phyloP scores from a whole-genome alignment of 2,797 vertebrate genomes.

The Poecilia velifera region DNA sequence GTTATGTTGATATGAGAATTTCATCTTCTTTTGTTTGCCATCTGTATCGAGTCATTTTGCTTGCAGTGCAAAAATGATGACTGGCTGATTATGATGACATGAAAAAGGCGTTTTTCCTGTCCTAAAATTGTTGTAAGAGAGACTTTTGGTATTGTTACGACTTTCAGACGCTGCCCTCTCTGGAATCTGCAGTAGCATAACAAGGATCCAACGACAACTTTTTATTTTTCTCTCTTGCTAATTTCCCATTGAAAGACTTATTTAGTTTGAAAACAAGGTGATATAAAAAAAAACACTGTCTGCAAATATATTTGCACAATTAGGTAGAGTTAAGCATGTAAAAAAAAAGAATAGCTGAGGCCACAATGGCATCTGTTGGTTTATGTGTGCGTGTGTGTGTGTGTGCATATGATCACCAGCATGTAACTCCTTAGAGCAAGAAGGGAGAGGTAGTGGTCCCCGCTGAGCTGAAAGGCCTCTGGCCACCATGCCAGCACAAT shows the following conservation, averaged over 20 bases:
- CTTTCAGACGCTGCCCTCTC: background rate
- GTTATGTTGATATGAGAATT: background rate
- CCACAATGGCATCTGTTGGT: background rate
- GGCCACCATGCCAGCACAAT: slow-evolving; percentile 83
- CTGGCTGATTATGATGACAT: background rate
- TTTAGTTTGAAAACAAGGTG: background rate
- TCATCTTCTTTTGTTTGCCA: background rate
- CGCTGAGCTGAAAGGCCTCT: slow-evolving; percentile 75
- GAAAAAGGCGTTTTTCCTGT: background rate
- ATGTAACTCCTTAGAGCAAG: slow-evolving; percentile 46
- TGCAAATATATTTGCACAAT: background rate
- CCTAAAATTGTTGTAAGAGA: background rate
- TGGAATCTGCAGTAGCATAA: background rate
- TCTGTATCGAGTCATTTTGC: background rate
- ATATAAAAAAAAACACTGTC: background rate
- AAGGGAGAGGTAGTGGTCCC: slow-evolving; percentile 63
- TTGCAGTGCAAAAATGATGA: background rate
- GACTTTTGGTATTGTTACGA: background rate
- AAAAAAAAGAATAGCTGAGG: background rate
- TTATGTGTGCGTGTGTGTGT: slow-evolving; percentile 23
- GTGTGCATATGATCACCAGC: slow-evolving; percentile 61
- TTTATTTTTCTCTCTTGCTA: background rate
- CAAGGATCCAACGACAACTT: background rate
- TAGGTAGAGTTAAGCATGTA: background rate
- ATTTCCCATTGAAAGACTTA: background rate